These are phyloP conservation scores for Menidia menidia DNA, from an alignment of 2,797 vertebrate genomes.

Conservation along the genomic window DNA sequence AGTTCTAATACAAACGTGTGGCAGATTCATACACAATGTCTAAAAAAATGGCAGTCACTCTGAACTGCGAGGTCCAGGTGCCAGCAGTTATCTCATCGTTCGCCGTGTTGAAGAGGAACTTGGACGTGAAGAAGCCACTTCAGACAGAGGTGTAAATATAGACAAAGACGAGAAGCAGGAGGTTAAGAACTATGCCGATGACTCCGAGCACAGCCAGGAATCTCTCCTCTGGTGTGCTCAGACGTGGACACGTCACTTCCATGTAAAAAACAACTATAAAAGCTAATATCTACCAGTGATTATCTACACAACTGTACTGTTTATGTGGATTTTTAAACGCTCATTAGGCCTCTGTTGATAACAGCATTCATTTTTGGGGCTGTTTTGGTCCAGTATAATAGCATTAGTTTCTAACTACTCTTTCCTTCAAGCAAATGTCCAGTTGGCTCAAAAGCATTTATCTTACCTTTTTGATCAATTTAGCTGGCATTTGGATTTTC, in stretches of 20 bases:
- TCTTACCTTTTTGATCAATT: neutral
- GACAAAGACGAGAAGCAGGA: constrained; percentile 74
- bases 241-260: constrained; percentile 69
- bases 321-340: constrained; percentile 15
- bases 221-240: constrained; percentile 75
- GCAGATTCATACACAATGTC: neutral
- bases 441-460: constrained; percentile 8
- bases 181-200: constrained; percentile 75
- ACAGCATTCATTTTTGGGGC: constrained; percentile 1
- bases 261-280: constrained; percentile 52
- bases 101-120: neutral
- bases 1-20: constrained; percentile 21
- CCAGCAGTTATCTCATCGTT: neutral
- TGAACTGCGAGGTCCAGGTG: neutral
- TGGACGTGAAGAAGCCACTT: constrained; percentile 13
- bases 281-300: constrained; percentile 11
- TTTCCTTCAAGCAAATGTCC: constrained; percentile 5
- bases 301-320: constrained; percentile 1
- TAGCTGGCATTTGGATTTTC: constrained; percentile 46
- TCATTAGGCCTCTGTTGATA: neutral
- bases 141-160: constrained; percentile 75
- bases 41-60: neutral
- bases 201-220: constrained; percentile 79
- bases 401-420: neutral
- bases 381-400: constrained; percentile 23